Base-by-base conservation (phyloP, 2,888 invertebrate genomes). In the Nebria salina region DNA sequence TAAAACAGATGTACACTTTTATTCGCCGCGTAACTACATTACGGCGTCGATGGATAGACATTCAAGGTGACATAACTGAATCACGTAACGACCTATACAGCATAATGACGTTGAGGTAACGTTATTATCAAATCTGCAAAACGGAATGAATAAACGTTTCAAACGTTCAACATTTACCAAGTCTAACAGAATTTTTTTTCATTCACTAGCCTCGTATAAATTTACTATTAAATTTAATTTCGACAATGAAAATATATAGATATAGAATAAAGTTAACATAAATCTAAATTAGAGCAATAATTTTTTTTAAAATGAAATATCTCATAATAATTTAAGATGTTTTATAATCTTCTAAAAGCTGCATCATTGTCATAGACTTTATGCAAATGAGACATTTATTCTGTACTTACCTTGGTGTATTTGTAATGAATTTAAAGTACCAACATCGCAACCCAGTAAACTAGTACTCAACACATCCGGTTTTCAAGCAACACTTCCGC, bases 1-100 rank as follows among this genome's bases (percentile, higher is more conserved):
- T 65, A 42, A 72, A 78, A 72, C 72, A 72, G 72, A 72, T 77
- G 64, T 72, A 64, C 54, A 54, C 64, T 77, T 77, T 77, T 77
- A 77, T 65, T 72, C 72, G 54, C 54, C 13, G 54, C 54, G 7
- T 8, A 54, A 54, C 54, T 54, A 11, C 54, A 54, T 54, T 54
- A 54, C 54, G 2, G 54, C 54, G 13, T 7, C 54, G 54, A 54
- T 54, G 11, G 54, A 8, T 54, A 11, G 54, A 8, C 13, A 54
- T 54, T 54, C 54, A 54, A 54, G 13, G 54, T 54, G 54, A 54
- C 54, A 54, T 54, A 11, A 54, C 54, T 7, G 13, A 54, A 54
- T 54, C 8, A 54, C 54, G 54, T 54, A 54, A 54, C 54, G 54
- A 54, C 54, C 13, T 11, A 54, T 11, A 54, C 54, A 54, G 54